Evolutionary conservation across 1,140 invertebrate species (phyloP).

Genomic region (Ladona fulva): DNA sequence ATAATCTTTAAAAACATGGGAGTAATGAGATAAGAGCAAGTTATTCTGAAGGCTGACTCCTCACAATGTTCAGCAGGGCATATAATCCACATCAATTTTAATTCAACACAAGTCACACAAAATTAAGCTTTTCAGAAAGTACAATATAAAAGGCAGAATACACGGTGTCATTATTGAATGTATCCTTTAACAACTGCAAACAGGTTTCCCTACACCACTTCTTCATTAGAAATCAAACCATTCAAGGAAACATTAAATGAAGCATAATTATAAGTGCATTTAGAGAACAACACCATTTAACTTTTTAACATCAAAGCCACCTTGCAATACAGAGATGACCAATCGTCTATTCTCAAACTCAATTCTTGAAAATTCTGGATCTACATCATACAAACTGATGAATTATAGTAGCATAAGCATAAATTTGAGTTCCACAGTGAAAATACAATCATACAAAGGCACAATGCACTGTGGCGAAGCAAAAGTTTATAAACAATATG

Average conservation of each 20-base stretch:
- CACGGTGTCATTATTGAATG: not conserved
- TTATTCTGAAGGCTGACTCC: not conserved
- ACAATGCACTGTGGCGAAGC: not conserved
- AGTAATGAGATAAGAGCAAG: slow-evolving; percentile 4
- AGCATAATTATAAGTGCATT: not conserved
- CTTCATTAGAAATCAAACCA: not conserved
- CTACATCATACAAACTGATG: not conserved
- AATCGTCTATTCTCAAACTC: not conserved
- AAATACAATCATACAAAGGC: slow-evolving; percentile 1
- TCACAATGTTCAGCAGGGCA: slow-evolving; percentile 7
- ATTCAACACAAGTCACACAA: not conserved
- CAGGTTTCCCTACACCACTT: not conserved
- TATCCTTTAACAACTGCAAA: not conserved
- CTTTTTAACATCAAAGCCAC: not conserved
- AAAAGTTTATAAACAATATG: not conserved
- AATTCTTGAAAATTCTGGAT: not conserved
- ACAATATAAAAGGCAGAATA: not conserved
- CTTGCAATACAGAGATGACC: not conserved
- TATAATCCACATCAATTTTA: not conserved
- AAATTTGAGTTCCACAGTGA: not conserved
- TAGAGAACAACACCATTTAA: not conserved
- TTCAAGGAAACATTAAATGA: not conserved
- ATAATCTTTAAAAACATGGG: slow-evolving; percentile 6
- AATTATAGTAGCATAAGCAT: not conserved
- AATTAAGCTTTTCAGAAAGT: not conserved